Evolutionary conservation across 2,113 vertebrate genomes (phyloP).

Genomic region (Scopus umbretta): DNA sequence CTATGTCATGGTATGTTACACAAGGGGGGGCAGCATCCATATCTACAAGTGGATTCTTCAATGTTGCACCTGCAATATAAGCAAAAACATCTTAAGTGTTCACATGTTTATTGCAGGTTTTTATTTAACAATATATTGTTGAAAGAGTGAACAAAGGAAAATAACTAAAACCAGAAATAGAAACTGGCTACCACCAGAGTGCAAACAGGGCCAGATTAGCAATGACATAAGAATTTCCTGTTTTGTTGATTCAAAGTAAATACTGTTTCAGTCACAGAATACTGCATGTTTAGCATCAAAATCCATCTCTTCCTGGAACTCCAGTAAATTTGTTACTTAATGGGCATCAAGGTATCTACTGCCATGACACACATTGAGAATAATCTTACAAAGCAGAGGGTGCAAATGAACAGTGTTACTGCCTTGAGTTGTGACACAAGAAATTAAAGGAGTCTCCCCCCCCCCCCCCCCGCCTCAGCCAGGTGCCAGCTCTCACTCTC

Average conservation of each 20-base stretch:
- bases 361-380: not conserved
- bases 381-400: not conserved
- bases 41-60: conserved; percentile 7
- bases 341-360: not conserved
- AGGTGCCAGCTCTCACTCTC: not conserved
- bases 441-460: not conserved
- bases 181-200: not conserved
- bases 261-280: not conserved
- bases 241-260: not conserved
- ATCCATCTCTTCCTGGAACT: not conserved
- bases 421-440: not conserved
- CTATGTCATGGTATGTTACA: not conserved
- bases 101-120: not conserved
- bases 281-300: not conserved
- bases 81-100: not conserved
- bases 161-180: not conserved
- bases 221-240: not conserved
- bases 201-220: not conserved
- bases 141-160: not conserved
- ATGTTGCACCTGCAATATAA: conserved; percentile 51
- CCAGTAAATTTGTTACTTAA: not conserved
- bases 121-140: not conserved
- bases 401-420: not conserved
- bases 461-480: not conserved
- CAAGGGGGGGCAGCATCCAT: not conserved